Evolutionary conservation across 2,888 invertebrate genomes (phyloP), one percentile per base, ranked within the genome.

Genomic region (Sarcophaga rosellei): DNA sequence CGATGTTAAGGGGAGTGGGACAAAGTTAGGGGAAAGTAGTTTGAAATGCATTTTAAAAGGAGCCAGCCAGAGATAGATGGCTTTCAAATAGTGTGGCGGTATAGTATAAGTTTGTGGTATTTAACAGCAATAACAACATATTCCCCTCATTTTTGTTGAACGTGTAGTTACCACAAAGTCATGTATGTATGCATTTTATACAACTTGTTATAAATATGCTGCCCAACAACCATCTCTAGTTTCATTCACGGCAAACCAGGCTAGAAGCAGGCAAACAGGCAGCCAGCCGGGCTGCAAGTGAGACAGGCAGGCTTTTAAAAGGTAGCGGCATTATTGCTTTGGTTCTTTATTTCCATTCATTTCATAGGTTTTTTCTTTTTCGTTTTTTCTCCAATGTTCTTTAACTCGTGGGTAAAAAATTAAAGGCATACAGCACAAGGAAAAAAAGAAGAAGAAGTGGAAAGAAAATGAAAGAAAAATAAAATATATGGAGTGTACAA

Each of bases 251-350:
- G 35, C 35, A 35, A 35, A 35, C 35, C 8, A 35, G 35, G 35
- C 8, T 35, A 35, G 15, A 53, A 53, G 4, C 53, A 53, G 17
- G 53, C 70, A 47, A 0, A 0, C 47, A 47, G 47, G 1, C 15
- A 47, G 0, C 2, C 15, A 15, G 53, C 15, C 4, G 1, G 53
- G 4, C 4, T 4, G 53, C 17, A 15, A 53, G 53, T 53, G 1
- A 53, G 53, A 4, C 15, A 21, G 15, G 44, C 15, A 53, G 47
- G 69, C 65, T 61, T 59, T 35, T 47, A 81, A 79, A 84, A 86
- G 81, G 84, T 86, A 84, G 86, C 86, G 86, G 86, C 86, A 69
- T 74, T 84, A 81, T 77, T 84, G 84, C 84, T 84, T 86, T 83
- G 76, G 59, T 69, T 79, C 57, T 61, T 61, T 62, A 74, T 65